Percentiles rank a stretch among this genome's conserved stretches.
These are phyloP conservation scores for Martes martes DNA, from an alignment of 2,113 vertebrate species.

Conservation along the genomic window DNA sequence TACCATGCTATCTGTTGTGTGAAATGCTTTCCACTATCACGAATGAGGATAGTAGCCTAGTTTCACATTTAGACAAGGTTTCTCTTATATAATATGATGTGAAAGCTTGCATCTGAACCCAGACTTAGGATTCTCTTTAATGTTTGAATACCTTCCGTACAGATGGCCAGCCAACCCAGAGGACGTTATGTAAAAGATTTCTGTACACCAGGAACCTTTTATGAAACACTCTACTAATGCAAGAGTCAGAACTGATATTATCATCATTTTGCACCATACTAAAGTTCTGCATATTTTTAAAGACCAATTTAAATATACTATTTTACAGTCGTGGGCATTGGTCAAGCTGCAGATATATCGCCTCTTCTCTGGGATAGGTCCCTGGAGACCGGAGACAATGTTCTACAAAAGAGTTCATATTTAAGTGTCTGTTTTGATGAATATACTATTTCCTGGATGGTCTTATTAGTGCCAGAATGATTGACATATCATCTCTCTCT, in stretches of 20 bases:
- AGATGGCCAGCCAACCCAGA: neutral
- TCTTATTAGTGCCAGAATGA: conserved; percentile 59
- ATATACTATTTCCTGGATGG: conserved; percentile 40
- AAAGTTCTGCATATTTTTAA: conserved; percentile 24
- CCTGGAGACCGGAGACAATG: neutral
- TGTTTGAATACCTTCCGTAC: neutral
- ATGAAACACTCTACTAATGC: neutral
- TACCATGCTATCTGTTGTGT: neutral
- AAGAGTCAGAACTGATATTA: neutral
- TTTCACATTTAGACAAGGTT: neutral
- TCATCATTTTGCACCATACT: neutral
- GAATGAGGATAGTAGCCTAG: neutral
- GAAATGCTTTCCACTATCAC: neutral
- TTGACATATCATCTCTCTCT: conserved; percentile 48
- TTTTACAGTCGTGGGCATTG: neutral
- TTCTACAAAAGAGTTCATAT: conserved; percentile 36
- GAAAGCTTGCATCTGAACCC: neutral
- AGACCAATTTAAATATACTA: conserved; percentile 1
- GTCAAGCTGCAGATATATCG: neutral
- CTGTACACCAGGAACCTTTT: neutral
- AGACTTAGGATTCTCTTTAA: neutral
- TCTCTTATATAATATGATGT: neutral
- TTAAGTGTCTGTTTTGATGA: conserved; percentile 52
- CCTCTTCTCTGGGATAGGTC: neutral
- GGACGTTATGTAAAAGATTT: neutral